Evolutionary conservation across 2,888 invertebrate genomes (phyloP).

Genomic region (Campoletis raptor): DNA sequence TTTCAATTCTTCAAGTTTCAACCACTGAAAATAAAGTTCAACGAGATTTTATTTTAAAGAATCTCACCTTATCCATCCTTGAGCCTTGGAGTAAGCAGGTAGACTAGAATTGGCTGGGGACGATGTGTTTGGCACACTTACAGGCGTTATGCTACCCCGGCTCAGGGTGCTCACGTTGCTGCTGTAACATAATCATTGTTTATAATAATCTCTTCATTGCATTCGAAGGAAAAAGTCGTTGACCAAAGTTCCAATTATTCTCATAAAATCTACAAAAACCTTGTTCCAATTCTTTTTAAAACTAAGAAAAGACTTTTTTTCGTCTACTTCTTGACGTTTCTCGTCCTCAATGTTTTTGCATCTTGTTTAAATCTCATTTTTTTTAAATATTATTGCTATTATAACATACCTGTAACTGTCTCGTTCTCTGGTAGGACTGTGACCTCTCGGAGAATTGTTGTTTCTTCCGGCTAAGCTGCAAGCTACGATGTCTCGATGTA

Average conservation of each 20-base stretch:
- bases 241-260: not conserved
- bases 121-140: slow-evolving; percentile 86
- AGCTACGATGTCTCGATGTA: slow-evolving; percentile 85
- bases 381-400: not conserved
- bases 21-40: not conserved
- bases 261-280: too few relatives aligned
- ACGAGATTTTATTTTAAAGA: slow-evolving; percentile 33
- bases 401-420: slow-evolving; percentile 92
- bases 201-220: slow-evolving; percentile 23
- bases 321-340: not conserved
- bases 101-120: slow-evolving; percentile 88
- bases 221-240: not conserved
- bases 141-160: slow-evolving; percentile 89
- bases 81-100: slow-evolving; percentile 85
- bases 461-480: slow-evolving; percentile 85
- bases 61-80: slow-evolving; percentile 84
- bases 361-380: not conserved
- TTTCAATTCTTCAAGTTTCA: not conserved
- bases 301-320: not conserved
- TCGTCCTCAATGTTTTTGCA: not conserved
- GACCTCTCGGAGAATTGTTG: slow-evolving; percentile 91
- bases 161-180: slow-evolving; percentile 95
- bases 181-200: slow-evolving; percentile 84
- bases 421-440: slow-evolving; percentile 92
- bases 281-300: too few relatives aligned